Evolutionary conservation across 2,797 vertebrate species (phyloP).

Genomic region (Chelon labrosus): DNA sequence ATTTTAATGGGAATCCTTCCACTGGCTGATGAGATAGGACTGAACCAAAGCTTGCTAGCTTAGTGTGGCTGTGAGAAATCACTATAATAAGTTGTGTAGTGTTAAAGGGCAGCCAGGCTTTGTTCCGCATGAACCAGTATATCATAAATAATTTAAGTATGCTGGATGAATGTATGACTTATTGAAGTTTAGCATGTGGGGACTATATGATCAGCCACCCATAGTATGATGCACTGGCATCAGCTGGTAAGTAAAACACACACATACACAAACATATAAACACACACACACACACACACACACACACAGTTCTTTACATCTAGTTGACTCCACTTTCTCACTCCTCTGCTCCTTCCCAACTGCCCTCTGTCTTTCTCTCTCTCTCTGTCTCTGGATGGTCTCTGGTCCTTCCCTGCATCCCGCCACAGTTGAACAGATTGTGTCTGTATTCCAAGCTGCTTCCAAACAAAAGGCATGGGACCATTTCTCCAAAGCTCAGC

Average conservation of each 20-base stretch:
- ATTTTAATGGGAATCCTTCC: not conserved
- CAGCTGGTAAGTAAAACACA: constrained; percentile 72
- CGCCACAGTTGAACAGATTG: constrained; percentile 98
- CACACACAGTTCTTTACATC: constrained; percentile 74
- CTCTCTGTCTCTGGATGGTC: constrained; percentile 81
- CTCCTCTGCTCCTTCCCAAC: constrained; percentile 91
- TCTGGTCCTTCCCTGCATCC: constrained; percentile 78
- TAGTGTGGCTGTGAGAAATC: not conserved
- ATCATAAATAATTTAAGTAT: constrained; percentile 18
- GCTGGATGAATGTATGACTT: constrained; percentile 19
- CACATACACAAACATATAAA: constrained; percentile 5
- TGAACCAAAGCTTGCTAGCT: too few relatives aligned
- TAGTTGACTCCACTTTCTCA: constrained; percentile 92
- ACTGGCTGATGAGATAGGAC: too few relatives aligned
- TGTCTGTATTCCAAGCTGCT: constrained; percentile 98
- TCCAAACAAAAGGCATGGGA: constrained; percentile 99
- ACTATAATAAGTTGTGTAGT: not conserved
- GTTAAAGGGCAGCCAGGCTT: not conserved
- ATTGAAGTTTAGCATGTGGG: constrained; percentile 34
- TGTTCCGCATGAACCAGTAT: constrained; percentile 8
- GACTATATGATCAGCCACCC: constrained; percentile 36
- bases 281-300: constrained; percentile 40
- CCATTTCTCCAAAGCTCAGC: constrained; percentile 99
- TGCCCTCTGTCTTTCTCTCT: constrained; percentile 80
- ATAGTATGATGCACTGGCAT: constrained; percentile 60